Evolutionary conservation across 1,140 invertebrate species (phyloP).

Genomic region (Zaprionus gabonicus): DNA sequence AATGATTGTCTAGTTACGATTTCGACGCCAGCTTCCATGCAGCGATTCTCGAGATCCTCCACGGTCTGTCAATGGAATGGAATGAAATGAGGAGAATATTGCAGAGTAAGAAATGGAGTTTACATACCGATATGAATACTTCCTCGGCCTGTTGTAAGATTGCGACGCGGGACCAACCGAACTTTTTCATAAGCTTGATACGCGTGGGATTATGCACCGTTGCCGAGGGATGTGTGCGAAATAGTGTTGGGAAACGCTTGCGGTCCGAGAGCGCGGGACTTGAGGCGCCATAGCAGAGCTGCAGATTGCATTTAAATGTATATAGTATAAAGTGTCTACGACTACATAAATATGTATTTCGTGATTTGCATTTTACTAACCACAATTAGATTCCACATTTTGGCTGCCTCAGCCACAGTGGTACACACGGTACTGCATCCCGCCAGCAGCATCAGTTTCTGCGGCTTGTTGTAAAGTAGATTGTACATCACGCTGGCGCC

Average conservation of each 20-base stretch:
- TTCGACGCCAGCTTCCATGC: conserved; percentile 96
- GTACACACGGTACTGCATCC: conserved; percentile 99
- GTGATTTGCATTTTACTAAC: conserved; percentile 87
- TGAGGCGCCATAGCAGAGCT: conserved; percentile 99
- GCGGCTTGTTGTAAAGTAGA: conserved; percentile 97
- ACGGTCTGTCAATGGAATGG: conserved; percentile 90
- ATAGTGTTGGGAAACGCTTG: conserved; percentile 98
- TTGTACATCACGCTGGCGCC: conserved; percentile 99
- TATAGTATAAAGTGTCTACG: not conserved
- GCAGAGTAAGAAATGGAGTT: not conserved
- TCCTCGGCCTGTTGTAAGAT: conserved; percentile 99
- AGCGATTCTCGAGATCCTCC: conserved; percentile 97
- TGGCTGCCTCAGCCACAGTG: conserved; percentile 98
- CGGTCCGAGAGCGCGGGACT: conserved; percentile 99
- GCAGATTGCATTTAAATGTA: conserved; percentile 58
- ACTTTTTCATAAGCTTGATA: conserved; percentile 98
- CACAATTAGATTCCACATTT: conserved; percentile 99
- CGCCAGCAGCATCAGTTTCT: conserved; percentile 97
- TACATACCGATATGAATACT: conserved; percentile 97
- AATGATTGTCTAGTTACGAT: conserved; percentile 98
- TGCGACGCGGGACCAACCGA: conserved; percentile 98
- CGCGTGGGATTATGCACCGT: conserved; percentile 99
- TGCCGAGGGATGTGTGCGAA: conserved; percentile 99
- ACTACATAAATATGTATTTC: conserved; percentile 3
- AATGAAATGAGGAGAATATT: not conserved